phyloP scores from a whole-genome alignment of 2,888 invertebrate genomes.

The Pristionchus maxplancki region DNA sequence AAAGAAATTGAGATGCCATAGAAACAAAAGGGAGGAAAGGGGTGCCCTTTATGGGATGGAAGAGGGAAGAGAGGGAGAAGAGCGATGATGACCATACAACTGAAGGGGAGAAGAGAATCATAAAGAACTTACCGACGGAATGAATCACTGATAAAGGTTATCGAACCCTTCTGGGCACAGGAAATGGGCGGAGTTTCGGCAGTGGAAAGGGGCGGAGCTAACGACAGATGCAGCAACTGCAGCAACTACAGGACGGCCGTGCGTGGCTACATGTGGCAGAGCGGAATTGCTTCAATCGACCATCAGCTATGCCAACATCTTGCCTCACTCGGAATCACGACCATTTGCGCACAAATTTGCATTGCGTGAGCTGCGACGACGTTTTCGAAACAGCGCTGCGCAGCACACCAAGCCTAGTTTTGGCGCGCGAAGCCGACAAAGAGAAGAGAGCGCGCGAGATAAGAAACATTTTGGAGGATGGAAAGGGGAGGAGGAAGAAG shows the following conservation, averaged over 20 bases:
- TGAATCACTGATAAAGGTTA: slow-evolving; percentile 39
- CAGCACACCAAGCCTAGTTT: not conserved
- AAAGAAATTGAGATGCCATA: slow-evolving; percentile 40
- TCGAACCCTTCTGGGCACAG: not conserved
- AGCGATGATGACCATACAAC: not conserved
- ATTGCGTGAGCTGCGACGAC: not conserved
- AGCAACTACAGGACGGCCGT: not conserved
- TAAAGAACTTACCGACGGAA: slow-evolving; percentile 37
- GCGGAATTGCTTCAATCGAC: slow-evolving; percentile 73
- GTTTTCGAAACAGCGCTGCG: not conserved
- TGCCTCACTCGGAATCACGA: slow-evolving; percentile 75
- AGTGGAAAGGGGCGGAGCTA: slow-evolving; percentile 30
- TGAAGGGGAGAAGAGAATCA: not conserved
- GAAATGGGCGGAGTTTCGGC: not conserved
- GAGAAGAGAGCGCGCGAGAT: not conserved
- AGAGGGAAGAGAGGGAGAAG: not conserved
- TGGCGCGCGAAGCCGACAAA: slow-evolving; percentile 26
- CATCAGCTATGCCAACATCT: slow-evolving; percentile 80
- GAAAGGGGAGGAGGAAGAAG: not conserved
- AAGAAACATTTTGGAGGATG: slow-evolving; percentile 11
- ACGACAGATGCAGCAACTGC: not conserved
- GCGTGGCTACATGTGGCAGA: slow-evolving; percentile 78
- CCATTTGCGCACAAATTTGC: not conserved
- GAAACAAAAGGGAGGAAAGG: slow-evolving; percentile 9
- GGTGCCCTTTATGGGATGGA: not conserved